Base-by-base conservation (phyloP, 2,888 invertebrate genomes). In the Exocentrus adspersus region DNA sequence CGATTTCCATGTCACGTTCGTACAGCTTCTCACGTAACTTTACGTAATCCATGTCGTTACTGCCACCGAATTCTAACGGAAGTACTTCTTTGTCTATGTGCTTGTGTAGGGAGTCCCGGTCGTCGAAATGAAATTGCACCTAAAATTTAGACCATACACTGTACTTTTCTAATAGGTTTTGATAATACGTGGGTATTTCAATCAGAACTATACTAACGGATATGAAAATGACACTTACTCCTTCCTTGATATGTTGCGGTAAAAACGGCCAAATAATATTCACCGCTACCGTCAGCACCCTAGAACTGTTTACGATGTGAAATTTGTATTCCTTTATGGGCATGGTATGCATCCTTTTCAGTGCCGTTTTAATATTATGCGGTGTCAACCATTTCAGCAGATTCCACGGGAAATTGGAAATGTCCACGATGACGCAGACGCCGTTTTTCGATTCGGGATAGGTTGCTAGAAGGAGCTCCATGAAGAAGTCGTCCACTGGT, bases 51-150 rank as follows among this genome's bases (percentile, higher is more conserved):
- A 77, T 67, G 14, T 69, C 64, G 14, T 70, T 68, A 1, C 78
- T 80, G 0, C 91, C 91, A 0, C 90, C 90, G 73, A 91, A 91
- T 68, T 81, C 83, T 69, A 81, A 80, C 7, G 87, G 87, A 64
- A 87, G 77, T 67, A 80, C 80, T 37, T 82, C 80, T 4, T 85
- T 85, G 42, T 82, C 79, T 10, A 87, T 80, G 73, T 85, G 82
- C 58, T 83, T 75, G 67, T 87, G 85, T 1, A 87, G 77, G 6
- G 86, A 84, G 59, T 82, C 78, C 80, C 84, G 82, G 70, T 87
- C 80, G 24, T 79, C 78, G 17, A 85, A 87, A 72, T 87, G 87
- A 72, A 87, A 86, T 72, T 83, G 84, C 45, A 87, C 80, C 81
- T 85, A 50, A 63, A 75, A 78, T 46, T 19, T 24, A 7, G 3